These are phyloP conservation scores for Serinus canaria DNA, from an alignment of 2,113 vertebrate genomes.

Conservation along the genomic window DNA sequence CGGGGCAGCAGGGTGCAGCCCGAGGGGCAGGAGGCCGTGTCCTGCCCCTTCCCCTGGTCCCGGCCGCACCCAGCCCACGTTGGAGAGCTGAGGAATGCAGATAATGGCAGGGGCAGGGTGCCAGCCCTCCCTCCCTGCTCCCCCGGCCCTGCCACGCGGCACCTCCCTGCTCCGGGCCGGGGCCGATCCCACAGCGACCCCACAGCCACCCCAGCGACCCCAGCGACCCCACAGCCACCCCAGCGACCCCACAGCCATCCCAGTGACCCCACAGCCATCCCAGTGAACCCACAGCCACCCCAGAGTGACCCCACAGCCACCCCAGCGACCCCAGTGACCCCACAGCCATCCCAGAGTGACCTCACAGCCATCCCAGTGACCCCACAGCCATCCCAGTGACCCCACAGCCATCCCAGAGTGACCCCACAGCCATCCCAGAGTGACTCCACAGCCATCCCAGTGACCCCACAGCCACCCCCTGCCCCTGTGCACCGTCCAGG, in stretches of 20 bases:
- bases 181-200: background rate
- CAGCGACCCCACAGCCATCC: background rate
- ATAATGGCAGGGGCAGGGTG: conserved; percentile 49
- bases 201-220: background rate
- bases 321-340: background rate
- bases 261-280: background rate
- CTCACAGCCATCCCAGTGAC: background rate
- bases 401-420: background rate
- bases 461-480: too few species aligned
- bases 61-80: background rate
- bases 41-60: background rate
- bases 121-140: background rate
- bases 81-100: conserved; percentile 48
- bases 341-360: background rate
- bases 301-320: rapidly evolving
- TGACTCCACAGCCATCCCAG: background rate
- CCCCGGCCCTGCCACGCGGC: background rate
- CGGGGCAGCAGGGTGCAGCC: background rate
- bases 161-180: background rate
- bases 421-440: background rate
- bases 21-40: background rate
- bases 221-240: background rate
- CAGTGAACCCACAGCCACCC: background rate
- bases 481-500: background rate
- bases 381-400: too few species aligned